Conservation (phyloP, 1,140 invertebrate genomes). For the Rhopalosiphum maidis region DNA sequence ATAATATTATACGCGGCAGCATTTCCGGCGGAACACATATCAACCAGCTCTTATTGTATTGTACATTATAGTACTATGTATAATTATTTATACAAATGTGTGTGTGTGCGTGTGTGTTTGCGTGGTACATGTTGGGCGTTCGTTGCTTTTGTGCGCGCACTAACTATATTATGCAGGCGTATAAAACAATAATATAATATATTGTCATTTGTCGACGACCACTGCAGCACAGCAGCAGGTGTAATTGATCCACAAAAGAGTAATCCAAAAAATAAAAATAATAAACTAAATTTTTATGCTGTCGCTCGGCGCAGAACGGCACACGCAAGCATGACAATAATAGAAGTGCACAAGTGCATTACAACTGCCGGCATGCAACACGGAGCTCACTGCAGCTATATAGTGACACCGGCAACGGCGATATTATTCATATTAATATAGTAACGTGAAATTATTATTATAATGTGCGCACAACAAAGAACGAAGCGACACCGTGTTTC, state of each 20-base stretch:
- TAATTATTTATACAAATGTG: neutral
- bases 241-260: neutral
- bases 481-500: neutral
- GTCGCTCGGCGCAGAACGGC: neutral
- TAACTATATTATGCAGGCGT: neutral
- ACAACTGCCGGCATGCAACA: too few relatives aligned
- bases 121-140: neutral
- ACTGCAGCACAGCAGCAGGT: neutral
- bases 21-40: neutral
- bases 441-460: neutral
- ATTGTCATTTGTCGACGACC: neutral
- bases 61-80: neutral
- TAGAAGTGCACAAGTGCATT: neutral
- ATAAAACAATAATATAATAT: neutral
- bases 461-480: neutral
- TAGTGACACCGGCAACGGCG: neutral
- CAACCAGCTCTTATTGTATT: neutral
- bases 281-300: neutral
- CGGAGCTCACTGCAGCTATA: neutral
- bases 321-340: neutral
- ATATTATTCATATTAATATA: neutral
- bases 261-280: neutral
- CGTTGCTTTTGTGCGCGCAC: neutral
- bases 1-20: neutral
- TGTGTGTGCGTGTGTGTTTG: neutral